Evolutionary conservation across 2,113 vertebrate species (phyloP).

Genomic region (Nothobranchius furzeri): DNA sequence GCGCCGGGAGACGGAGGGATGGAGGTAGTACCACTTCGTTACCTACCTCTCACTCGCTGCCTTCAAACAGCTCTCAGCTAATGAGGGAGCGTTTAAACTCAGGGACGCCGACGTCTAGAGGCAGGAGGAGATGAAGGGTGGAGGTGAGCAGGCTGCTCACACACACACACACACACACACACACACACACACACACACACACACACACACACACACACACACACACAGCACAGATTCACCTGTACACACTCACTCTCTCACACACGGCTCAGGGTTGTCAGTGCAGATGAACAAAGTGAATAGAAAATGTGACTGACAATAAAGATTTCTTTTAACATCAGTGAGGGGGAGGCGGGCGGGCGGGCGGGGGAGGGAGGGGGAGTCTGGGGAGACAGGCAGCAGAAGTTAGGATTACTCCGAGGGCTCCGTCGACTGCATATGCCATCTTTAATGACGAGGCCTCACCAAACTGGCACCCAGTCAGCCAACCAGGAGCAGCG

Average conservation of each 20-base stretch:
- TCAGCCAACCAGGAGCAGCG: constrained; percentile 52
- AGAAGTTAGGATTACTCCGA: constrained; percentile 82
- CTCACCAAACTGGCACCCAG: constrained; percentile 71
- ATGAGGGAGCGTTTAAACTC: constrained; percentile 93
- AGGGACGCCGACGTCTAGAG: constrained; percentile 84
- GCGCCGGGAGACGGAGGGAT: constrained; percentile 63
- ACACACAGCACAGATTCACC: constrained; percentile 50
- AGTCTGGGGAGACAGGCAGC: constrained; percentile 89
- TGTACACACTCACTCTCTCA: constrained; percentile 73
- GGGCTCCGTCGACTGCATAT: constrained; percentile 80
- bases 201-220: constrained; percentile 31
- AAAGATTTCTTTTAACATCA: constrained; percentile 99
- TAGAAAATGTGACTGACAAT: constrained; percentile 96
- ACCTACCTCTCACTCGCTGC: constrained; percentile 77
- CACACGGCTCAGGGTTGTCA: constrained; percentile 87
- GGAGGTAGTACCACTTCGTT: constrained; percentile 70
- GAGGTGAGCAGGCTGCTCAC: constrained; percentile 48
- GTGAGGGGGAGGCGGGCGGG: constrained; percentile 78
- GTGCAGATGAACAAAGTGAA: constrained; percentile 96
- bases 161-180: constrained; percentile 19
- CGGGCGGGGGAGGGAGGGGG: constrained; percentile 51
- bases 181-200: constrained; percentile 1
- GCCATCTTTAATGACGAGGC: constrained; percentile 81
- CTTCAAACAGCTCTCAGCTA: constrained; percentile 96
- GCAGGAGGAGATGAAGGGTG: constrained; percentile 43